Percentiles rank a stretch among this genome's conserved stretches.
Evolutionary conservation across 2,888 invertebrate genomes (phyloP).

Genomic region (Drosophila dives): DNA sequence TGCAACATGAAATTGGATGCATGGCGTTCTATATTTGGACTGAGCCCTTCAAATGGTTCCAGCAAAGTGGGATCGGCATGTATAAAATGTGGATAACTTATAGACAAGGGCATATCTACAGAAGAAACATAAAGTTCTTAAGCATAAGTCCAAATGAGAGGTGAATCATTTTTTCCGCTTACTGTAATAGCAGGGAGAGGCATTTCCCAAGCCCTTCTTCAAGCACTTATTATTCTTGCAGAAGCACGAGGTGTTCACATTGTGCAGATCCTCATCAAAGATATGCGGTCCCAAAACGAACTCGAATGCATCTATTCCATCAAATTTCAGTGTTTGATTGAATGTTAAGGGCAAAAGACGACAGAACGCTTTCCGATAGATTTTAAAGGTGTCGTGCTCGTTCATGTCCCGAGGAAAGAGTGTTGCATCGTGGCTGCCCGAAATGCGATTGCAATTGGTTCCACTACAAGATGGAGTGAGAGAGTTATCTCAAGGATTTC

Average conservation of each 20-base stretch:
- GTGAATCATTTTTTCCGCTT: constrained; percentile 69
- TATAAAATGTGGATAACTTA: constrained; percentile 90
- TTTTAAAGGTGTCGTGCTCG: constrained; percentile 86
- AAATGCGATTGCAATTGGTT: constrained; percentile 88
- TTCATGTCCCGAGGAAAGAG: constrained; percentile 88
- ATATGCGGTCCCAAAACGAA: constrained; percentile 88
- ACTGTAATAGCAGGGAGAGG: constrained; percentile 91
- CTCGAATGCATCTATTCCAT: constrained; percentile 87
- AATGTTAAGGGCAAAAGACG: constrained; percentile 88
- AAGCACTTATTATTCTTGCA: constrained; percentile 87
- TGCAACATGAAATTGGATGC: constrained; percentile 88
- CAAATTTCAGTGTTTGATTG: constrained; percentile 76
- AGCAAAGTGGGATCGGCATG: constrained; percentile 87
- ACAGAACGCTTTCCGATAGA: constrained; percentile 92
- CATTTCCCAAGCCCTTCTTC: constrained; percentile 88
- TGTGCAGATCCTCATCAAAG: constrained; percentile 86
- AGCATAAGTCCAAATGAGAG: neutral
- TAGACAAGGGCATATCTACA: constrained; percentile 89
- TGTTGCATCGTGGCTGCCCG: constrained; percentile 90
- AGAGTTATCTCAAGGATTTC: neutral
- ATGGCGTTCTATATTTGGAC: constrained; percentile 87
- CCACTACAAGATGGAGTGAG: constrained; percentile 81
- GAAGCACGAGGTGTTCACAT: constrained; percentile 88
- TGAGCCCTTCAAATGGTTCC: constrained; percentile 87
- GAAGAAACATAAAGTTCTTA: too few species aligned